Percentiles rank a stretch among this genome's conserved stretches.
Conservation (phyloP, 2,888 invertebrate genomes). For the Onthophagus sagittarius region DNA sequence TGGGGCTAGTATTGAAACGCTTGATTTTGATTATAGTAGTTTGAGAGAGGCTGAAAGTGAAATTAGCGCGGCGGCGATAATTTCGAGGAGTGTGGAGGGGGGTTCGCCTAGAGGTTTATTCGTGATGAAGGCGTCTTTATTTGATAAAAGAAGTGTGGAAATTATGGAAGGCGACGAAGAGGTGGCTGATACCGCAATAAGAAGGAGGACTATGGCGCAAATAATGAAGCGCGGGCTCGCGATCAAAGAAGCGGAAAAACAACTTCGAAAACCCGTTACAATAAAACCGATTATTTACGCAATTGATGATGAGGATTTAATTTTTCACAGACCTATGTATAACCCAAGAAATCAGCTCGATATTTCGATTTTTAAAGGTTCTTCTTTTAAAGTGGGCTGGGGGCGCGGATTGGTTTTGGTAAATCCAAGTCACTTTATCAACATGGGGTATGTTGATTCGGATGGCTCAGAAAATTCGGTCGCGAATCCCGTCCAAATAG, state of each 20-base stretch:
- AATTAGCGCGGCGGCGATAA: not conserved
- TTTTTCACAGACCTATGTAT: slow-evolving; percentile 14
- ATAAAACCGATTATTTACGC: not conserved
- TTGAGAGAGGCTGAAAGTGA: not conserved
- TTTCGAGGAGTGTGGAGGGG: not conserved
- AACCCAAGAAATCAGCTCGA: slow-evolving; percentile 50
- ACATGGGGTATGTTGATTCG: not conserved
- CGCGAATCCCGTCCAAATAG: not conserved
- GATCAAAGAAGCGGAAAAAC: no score
- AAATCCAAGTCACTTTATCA: not conserved
- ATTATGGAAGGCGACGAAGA: not conserved
- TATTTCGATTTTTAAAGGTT: slow-evolving; percentile 57
- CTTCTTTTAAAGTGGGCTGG: slow-evolving; percentile 73
- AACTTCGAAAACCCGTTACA: not conserved
- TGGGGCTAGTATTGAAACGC: slow-evolving; percentile 8
- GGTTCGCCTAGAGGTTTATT: no score
- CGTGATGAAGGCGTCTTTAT: no score
- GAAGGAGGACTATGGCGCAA: no score
- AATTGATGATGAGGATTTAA: not conserved
- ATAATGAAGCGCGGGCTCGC: no score
- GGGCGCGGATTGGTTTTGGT: slow-evolving; percentile 58
- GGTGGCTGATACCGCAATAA: no score
- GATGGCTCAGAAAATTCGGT: not conserved
- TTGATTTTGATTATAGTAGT: slow-evolving; percentile 5
- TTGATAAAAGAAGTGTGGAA: not conserved